Percentiles rank a stretch among this genome's conserved stretches.
Evolutionary conservation across 2,888 invertebrate species (phyloP).

Genomic region (Eristalis arbustorum): DNA sequence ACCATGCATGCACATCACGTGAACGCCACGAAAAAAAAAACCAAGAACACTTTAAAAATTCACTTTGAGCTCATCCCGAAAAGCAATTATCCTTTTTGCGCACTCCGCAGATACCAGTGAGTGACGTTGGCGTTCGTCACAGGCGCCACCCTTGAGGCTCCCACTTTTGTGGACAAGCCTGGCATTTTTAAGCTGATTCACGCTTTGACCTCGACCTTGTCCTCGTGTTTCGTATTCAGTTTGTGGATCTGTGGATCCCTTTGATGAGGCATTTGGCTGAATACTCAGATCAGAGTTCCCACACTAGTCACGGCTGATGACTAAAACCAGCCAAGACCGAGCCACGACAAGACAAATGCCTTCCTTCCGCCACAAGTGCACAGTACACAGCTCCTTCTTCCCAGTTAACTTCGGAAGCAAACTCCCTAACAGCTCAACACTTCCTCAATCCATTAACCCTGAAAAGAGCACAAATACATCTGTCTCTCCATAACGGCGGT

Average conservation of each 20-base stretch:
- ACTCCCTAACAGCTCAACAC: background rate
- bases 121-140: background rate
- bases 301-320: too few species aligned
- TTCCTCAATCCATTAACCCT: constrained; percentile 44
- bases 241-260: too few species aligned
- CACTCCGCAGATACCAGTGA: background rate
- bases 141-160: background rate
- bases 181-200: background rate
- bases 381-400: too few species aligned
- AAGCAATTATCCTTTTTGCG: background rate
- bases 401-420: background rate
- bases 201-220: background rate
- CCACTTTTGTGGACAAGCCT: background rate
- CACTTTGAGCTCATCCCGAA: background rate
- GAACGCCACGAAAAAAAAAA: background rate
- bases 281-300: too few species aligned
- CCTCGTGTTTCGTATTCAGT: too few species aligned
- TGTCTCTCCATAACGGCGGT: background rate
- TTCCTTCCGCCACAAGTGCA: background rate
- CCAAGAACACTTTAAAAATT: background rate
- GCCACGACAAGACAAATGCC: background rate
- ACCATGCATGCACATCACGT: background rate
- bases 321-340: too few species aligned
- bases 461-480: constrained; percentile 8
- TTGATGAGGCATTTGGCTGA: too few species aligned